Evolutionary conservation across 2,888 invertebrate genomes (phyloP), one percentile per base, ranked within the genome.

Genomic region (Parnassius smintheus): DNA sequence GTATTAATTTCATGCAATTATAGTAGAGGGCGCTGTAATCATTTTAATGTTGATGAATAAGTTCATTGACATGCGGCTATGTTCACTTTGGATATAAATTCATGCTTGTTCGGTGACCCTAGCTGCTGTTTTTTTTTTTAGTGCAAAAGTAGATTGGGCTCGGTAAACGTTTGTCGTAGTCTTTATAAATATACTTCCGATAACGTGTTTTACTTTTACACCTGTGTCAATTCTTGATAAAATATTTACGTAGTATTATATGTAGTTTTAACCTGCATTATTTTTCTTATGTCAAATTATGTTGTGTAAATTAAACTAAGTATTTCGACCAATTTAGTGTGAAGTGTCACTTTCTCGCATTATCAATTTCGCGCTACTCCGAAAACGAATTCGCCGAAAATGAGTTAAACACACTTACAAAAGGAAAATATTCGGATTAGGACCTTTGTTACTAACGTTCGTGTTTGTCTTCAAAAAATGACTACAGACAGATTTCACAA

Each of bases 401-500:
- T 91, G 88, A 89, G 84, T 86, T 87, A 84, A 88, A 82, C 73
- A 80, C 81, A 81, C 81, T 80, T 67, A 53, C 44, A 12, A 22
- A 53, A 56, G 35, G 35, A 45, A 56, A 53, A 25, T 56, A 18
- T 22, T 59, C 48, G 18, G 42, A 12, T 53, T 51, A 48, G 42
- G 64, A 60, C 44, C 42, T 49, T 45, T 22, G 45, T 2, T 45
- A 54, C 12, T 55, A 35, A 55, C 54, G 22, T 54, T 58, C 18
- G 46, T 59, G 13, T 51, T 59, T 45, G 13, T 22, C 25, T 59
- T 25, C 44, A 61, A 12, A 52, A 68, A 80, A 94, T 94, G 93
- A 91, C 93, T 72, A 93, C 93, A 55, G 93, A 93, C 81, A 89
- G 94, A 81, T 94, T 93, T 81, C 94, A 94, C 81, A 93, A 93